Percentiles rank a stretch among this genome's conserved stretches.
phyloP scores from a whole-genome alignment of 1,140 invertebrate species.

The Chymomyza costata region DNA sequence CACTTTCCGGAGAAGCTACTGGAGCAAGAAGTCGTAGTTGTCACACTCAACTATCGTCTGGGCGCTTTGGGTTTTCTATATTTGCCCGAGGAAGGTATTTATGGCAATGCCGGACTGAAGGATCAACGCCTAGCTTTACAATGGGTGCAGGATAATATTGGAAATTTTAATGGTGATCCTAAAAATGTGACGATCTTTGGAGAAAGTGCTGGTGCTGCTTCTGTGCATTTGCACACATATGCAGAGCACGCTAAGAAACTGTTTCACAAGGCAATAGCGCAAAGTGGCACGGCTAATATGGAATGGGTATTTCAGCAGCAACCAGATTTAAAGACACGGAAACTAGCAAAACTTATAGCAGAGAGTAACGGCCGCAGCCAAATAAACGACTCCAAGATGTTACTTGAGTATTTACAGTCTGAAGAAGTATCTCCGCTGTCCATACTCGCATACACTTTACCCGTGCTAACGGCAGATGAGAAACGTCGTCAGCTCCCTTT shows the following conservation, averaged over 20 bases:
- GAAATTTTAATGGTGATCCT: slow-evolving; percentile 79
- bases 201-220: slow-evolving; percentile 76
- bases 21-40: slow-evolving; percentile 79
- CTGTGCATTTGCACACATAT: slow-evolving; percentile 66
- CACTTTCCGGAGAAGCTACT: slow-evolving; percentile 79
- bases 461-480: slow-evolving; percentile 51
- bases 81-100: slow-evolving; percentile 76
- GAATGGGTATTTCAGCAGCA: slow-evolving; percentile 58
- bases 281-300: slow-evolving; percentile 73
- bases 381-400: slow-evolving; percentile 9
- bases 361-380: slow-evolving; percentile 26
- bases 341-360: slow-evolving; percentile 43
- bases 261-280: slow-evolving; percentile 75
- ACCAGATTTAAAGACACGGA: slow-evolving; percentile 30
- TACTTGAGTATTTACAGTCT: slow-evolving; percentile 53
- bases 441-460: slow-evolving; percentile 33
- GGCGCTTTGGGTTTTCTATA: slow-evolving; percentile 79
- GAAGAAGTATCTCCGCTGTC: slow-evolving; percentile 22
- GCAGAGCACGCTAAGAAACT: slow-evolving; percentile 57
- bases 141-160: slow-evolving; percentile 79
- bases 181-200: slow-evolving; percentile 77
- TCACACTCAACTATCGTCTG: slow-evolving; percentile 81
- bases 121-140: slow-evolving; percentile 77
- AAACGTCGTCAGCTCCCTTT: slow-evolving; percentile 53
- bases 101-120: slow-evolving; percentile 80